These are phyloP conservation scores for Artibeus jamaicensis DNA, from an alignment of 2,797 vertebrate genomes.

Conservation along the genomic window DNA sequence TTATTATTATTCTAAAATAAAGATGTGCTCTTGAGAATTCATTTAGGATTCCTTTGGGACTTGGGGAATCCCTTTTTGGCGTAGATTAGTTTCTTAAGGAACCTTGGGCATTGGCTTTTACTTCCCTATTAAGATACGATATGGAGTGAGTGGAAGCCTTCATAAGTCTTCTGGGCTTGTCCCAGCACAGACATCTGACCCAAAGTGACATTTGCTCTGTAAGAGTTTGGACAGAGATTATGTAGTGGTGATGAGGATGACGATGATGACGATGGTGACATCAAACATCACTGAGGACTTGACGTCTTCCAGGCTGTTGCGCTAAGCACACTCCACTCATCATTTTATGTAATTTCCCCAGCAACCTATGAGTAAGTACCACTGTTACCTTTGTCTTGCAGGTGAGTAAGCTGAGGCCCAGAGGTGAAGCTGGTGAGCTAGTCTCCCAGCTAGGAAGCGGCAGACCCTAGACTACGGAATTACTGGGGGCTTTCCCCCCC, in stretches of 20 bases:
- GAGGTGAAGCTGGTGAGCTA: not conserved
- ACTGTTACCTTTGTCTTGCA: not conserved
- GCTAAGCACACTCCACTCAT: not conserved
- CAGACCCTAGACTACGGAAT: not conserved
- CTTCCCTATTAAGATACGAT: not conserved
- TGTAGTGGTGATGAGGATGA: fast-evolving
- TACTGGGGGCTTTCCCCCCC: not conserved
- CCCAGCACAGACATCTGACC: not conserved
- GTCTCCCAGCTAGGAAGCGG: not conserved
- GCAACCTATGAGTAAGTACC: not conserved
- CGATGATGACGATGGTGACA: too few relatives aligned
- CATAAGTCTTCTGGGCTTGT: not conserved
- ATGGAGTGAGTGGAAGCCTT: not conserved
- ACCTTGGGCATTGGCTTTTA: not conserved
- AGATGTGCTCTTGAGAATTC: not conserved
- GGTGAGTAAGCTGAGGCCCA: not conserved
- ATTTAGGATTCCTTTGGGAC: not conserved
- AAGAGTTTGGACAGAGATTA: not conserved
- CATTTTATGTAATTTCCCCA: not conserved
- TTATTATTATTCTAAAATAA: not conserved
- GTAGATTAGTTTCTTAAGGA: not conserved
- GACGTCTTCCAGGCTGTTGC: not conserved
- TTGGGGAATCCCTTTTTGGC: not conserved
- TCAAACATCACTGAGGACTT: not conserved
- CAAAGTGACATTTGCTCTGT: not conserved